Conservation (phyloP, 2,797 vertebrate species). For the Myotis findleyi region DNA sequence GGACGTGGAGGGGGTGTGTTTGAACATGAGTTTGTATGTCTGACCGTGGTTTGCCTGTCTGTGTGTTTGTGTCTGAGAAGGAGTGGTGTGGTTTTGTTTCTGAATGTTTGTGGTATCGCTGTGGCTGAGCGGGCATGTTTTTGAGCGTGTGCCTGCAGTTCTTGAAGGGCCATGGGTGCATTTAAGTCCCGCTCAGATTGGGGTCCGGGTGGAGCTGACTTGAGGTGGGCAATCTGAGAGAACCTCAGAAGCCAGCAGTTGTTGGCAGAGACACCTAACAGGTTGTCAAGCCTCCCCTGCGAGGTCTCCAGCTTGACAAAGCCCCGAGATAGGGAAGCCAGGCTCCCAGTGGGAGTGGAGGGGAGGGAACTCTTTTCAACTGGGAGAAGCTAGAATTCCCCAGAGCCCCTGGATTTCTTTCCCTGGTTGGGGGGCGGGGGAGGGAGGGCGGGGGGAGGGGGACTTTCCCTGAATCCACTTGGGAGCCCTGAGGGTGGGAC, state of each 20-base stretch:
- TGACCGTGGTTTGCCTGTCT: neutral
- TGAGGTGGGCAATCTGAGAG: neutral
- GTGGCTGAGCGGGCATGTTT: neutral
- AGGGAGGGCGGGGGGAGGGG: rapidly evolving
- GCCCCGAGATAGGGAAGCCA: neutral
- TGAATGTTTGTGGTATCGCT: neutral
- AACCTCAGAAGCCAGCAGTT: neutral
- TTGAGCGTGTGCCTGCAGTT: rapidly evolving
- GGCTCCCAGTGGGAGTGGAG: neutral
- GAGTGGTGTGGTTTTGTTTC: neutral
- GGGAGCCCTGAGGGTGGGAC: neutral
- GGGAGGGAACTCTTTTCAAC: neutral
- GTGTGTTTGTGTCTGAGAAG: neutral
- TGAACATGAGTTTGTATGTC: neutral
- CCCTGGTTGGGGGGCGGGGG: no score
- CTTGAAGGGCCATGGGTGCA: rapidly evolving
- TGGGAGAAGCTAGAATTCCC: neutral
- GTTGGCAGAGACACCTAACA: neutral
- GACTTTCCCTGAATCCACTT: neutral
- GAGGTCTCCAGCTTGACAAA: neutral
- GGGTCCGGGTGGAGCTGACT: neutral
- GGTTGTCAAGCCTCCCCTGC: neutral
- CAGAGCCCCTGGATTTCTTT: neutral
- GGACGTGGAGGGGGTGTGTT: neutral
- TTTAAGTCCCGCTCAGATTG: neutral